A percentile compares a stretch with the other conserved stretches of the same genome.
Evolutionary conservation across 2,113 vertebrate species (phyloP).

Genomic region (Daubentonia madagascariensis): DNA sequence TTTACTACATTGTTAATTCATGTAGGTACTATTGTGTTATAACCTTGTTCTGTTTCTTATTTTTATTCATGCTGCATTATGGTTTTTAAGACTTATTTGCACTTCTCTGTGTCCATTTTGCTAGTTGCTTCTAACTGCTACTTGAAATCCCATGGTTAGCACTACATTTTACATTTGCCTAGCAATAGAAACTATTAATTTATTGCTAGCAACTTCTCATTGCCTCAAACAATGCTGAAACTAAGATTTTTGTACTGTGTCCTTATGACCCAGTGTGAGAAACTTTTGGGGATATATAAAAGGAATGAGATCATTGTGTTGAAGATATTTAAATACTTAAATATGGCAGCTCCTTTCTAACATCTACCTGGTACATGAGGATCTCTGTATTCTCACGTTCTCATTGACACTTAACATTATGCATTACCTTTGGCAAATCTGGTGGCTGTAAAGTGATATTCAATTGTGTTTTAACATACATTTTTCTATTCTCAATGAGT

Average conservation of each 20-base stretch:
- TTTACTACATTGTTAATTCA: neutral
- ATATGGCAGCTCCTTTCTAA: neutral
- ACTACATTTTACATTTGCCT: neutral
- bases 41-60: neutral
- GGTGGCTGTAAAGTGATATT: neutral
- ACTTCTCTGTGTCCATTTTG: neutral
- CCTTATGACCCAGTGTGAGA: neutral
- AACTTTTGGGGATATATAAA: neutral
- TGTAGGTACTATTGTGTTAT: neutral
- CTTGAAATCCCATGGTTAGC: neutral
- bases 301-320: neutral
- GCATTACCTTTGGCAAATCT: neutral
- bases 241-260: neutral
- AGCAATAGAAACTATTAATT: neutral
- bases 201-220: neutral
- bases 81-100: neutral
- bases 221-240: neutral
- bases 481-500: neutral
- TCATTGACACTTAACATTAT: neutral
- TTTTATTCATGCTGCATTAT: neutral
- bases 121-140: neutral
- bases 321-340: neutral
- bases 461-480: neutral
- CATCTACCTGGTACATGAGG: accelerated
- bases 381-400: neutral